These are phyloP conservation scores for Sinocyclocheilus anshuiensis DNA, from an alignment of 2,113 vertebrate genomes.

Conservation along the genomic window DNA sequence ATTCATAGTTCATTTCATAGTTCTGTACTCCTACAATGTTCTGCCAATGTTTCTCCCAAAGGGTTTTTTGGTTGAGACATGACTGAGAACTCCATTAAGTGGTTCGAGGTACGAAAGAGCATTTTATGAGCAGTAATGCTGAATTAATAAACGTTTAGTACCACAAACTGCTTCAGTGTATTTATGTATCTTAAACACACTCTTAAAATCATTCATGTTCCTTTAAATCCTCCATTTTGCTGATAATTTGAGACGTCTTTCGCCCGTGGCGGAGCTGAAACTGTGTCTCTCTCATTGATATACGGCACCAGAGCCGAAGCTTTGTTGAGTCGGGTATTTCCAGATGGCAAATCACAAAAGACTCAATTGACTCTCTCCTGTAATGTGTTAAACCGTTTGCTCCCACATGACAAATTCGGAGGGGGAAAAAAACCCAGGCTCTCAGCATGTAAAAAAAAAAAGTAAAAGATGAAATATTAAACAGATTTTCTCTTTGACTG, in stretches of 20 bases:
- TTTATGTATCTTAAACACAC: not conserved
- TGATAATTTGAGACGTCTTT: conserved; percentile 30
- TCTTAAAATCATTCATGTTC: conserved; percentile 13
- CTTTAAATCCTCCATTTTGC: conserved; percentile 34
- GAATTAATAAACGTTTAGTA: not conserved
- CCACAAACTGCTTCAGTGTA: too few species aligned
- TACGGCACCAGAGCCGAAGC: conserved; percentile 28
- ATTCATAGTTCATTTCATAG: not conserved
- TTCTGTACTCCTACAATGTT: not conserved
- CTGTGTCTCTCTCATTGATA: conserved; percentile 41
- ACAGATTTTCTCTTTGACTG: conserved; percentile 19
- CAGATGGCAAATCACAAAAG: conserved; percentile 41
- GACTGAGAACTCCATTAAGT: not conserved
- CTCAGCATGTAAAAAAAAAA: conserved; percentile 23
- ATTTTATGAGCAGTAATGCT: not conserved
- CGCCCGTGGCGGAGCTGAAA: conserved; percentile 25
- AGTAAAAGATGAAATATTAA: conserved; percentile 23
- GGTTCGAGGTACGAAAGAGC: not conserved
- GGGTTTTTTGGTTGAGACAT: not conserved
- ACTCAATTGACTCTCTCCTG: conserved; percentile 8
- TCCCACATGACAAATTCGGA: conserved; percentile 22
- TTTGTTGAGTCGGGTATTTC: conserved; percentile 31
- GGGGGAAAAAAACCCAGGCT: not conserved
- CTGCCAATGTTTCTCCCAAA: not conserved
- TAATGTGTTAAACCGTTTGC: conserved; percentile 44